Percentiles rank a stretch among this genome's conserved stretches.
Conservation (phyloP, 2,113 vertebrate species). For the Aviceda subcristata region DNA sequence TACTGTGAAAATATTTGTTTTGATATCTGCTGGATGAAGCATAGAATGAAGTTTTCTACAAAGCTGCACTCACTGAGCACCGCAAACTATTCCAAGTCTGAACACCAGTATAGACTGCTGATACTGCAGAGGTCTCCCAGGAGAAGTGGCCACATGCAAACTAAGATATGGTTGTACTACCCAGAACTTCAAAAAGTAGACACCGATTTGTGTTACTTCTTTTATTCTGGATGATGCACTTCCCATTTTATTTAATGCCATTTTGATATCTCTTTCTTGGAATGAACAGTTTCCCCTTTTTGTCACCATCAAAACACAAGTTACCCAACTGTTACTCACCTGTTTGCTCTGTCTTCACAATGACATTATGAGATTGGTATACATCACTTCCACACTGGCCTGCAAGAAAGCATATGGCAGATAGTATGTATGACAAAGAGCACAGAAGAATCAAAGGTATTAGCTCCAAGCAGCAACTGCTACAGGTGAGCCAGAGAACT, state of each 20-base stretch:
- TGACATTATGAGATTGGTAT: constrained; percentile 78
- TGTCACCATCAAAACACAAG: neutral
- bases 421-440: neutral
- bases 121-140: neutral
- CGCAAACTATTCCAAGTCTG: neutral
- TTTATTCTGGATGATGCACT: neutral
- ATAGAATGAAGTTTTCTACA: neutral
- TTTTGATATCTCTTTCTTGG: neutral
- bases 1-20: neutral
- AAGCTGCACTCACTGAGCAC: neutral
- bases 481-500: neutral
- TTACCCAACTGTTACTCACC: constrained; percentile 55
- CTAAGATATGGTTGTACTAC: neutral
- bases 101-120: neutral
- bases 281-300: neutral
- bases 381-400: constrained; percentile 81
- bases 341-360: constrained; percentile 83
- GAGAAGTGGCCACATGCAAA: neutral
- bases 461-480: neutral
- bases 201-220: neutral
- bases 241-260: neutral
- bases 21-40: neutral
- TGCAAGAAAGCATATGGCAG: constrained; percentile 53
- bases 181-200: neutral
- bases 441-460: neutral